Evolutionary conservation across 2,888 invertebrate species (phyloP), one percentile per base, ranked within the genome.

Genomic region (Rhagium mordax): DNA sequence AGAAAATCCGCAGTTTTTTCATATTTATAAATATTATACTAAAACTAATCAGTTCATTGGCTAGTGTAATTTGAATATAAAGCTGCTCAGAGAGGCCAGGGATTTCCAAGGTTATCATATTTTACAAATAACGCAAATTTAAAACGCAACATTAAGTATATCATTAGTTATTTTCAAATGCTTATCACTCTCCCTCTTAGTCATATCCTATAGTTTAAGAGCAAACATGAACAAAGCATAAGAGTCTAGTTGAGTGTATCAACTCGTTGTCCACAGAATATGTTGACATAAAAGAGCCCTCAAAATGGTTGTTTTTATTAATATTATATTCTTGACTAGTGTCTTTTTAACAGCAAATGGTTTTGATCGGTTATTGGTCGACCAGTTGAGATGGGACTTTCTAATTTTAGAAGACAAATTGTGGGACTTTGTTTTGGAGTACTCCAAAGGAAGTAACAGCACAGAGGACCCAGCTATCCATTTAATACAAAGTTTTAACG

Each of bases 351-450:
- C 16, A 59, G 29, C 20, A 15, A 33, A 33, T 16, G 6, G 21
- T 16, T 16, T 16, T 59, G 59, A 33, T 18, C 27, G 24, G 57
- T 59, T 69, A 16, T 8, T 55, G 27, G 60, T 79, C 8, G 79
- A 78, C 49, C 55, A 74, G 60, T 29, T 79, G 47, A 55, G 76
- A 68, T 49, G 65, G 33, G 75, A 79, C 15, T 79, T 79, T 59
- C 62, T 77, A 8, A 29, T 66, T 15, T 51, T 79, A 10, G 79
- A 79, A 61, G 75, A 77, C 10, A 62, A 70, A 8, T 41, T 78
- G 41, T 78, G 78, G 78, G 67, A 74, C 8, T 75, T 64, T 59
- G 76, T 78, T 15, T 47, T 78, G 16, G 41, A 65, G 2, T 15
- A 47, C 15, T 51, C 49, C 18, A 53, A 48, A 18, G 33, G 33